phyloP scores from a whole-genome alignment of 2,797 vertebrate species.

The Lacerta agilis region DNA sequence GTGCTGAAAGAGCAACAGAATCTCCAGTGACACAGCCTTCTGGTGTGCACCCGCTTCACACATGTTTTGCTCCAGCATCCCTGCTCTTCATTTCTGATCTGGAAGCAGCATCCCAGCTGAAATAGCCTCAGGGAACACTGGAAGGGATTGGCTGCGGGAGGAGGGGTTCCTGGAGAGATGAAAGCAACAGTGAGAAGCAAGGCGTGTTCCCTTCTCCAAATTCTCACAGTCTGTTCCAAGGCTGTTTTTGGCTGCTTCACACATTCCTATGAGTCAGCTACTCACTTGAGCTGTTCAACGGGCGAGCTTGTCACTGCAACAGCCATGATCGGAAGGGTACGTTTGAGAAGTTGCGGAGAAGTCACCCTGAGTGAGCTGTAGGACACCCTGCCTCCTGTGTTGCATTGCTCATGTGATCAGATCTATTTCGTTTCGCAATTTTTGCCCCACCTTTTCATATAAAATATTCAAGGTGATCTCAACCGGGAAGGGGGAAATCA shows the following conservation, averaged over 20 bases:
- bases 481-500: neutral
- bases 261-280: constrained; percentile 4
- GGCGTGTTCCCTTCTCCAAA: neutral
- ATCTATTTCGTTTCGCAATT: too few species aligned
- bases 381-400: neutral
- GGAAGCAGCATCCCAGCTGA: neutral
- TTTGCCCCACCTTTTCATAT: neutral
- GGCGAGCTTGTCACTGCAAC: neutral
- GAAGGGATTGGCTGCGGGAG: neutral
- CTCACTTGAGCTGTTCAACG: neutral
- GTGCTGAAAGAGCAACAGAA: neutral
- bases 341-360: neutral
- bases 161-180: neutral
- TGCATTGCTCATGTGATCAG: neutral
- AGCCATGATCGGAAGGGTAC: neutral
- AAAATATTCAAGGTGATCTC: neutral
- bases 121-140: neutral
- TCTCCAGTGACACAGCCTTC: neutral
- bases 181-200: neutral
- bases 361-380: neutral
- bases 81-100: neutral
- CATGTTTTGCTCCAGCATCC: too few species aligned
- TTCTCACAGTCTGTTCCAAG: constrained; percentile 17
- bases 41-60: neutral
- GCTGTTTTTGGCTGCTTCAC: neutral